Evolutionary conservation across 2,888 invertebrate species (phyloP).

Genomic region (Pelosia muscerda): DNA sequence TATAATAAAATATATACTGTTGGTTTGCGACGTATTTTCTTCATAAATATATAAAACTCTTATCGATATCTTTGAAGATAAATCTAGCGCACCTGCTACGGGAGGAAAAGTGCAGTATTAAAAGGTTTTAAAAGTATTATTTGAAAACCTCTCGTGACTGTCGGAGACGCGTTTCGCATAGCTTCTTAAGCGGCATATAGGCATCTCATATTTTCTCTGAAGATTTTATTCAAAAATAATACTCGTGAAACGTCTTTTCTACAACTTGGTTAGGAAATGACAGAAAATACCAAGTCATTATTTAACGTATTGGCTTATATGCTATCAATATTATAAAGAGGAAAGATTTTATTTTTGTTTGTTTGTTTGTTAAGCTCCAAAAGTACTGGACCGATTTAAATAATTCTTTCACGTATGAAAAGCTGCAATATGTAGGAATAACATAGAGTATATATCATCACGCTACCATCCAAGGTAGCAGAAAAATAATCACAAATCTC

Average conservation of each 20-base stretch:
- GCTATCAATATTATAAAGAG: no score
- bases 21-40: background rate
- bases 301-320: background rate
- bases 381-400: no score
- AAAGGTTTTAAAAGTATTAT: conserved; percentile 57
- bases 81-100: conserved; percentile 52
- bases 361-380: no score
- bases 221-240: background rate
- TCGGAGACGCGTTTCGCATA: conserved; percentile 35
- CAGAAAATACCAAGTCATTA: background rate
- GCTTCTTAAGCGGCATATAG: conserved; percentile 33
- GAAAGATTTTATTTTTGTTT: no score
- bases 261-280: background rate
- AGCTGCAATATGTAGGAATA: no score
- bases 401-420: no score
- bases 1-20: background rate
- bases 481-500: no score
- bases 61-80: conserved; percentile 40
- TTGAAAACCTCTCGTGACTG: conserved; percentile 49
- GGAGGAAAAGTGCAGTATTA: conserved; percentile 50
- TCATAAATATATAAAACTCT: conserved; percentile 26
- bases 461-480: no score
- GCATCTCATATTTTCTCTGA: conserved; percentile 15
- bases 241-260: background rate
- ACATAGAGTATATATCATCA: no score